These are phyloP conservation scores for Marasmarcha lunaedactyla DNA, from an alignment of 2,888 invertebrate species.

Conservation along the genomic window DNA sequence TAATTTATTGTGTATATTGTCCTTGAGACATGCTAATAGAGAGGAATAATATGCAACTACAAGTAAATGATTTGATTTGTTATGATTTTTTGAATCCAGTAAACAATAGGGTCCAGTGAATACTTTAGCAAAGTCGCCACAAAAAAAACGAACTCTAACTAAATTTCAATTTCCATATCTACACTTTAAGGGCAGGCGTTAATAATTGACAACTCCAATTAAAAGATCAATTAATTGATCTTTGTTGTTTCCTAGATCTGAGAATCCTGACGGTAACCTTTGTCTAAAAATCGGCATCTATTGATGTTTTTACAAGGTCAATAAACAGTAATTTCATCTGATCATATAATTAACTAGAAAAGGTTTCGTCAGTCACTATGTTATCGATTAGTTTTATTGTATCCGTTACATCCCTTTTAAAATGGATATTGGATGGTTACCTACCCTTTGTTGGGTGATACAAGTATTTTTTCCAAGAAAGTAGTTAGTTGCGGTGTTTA, in stretches of 20 bases:
- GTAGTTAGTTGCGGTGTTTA: too few species aligned
- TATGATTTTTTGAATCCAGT: too few species aligned
- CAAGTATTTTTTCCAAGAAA: neutral
- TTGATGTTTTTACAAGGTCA: conserved; percentile 67
- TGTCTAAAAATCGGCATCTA: conserved; percentile 46
- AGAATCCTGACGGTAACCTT: conserved; percentile 44
- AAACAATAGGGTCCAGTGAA: too few species aligned
- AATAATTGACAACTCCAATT: conserved; percentile 39
- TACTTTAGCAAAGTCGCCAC: too few species aligned
- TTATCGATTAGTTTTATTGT: conserved; percentile 4
- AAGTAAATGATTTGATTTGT: too few species aligned
- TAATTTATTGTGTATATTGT: too few species aligned
- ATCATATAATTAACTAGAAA: conserved; percentile 59
- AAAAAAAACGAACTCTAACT: too few species aligned
- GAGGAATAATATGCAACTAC: too few species aligned
- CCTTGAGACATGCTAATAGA: too few species aligned
- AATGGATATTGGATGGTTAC: too few species aligned
- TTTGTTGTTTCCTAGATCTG: conserved; percentile 46
- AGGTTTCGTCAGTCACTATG: conserved; percentile 21
- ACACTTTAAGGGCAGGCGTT: conserved; percentile 23
- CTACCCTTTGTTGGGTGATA: neutral
- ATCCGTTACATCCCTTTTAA: too few species aligned
- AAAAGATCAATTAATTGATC: conserved; percentile 34
- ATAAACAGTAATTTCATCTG: conserved; percentile 59
- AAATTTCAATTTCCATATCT: neutral